These are phyloP conservation scores for Nixonia krombeini DNA, from an alignment of 1,140 invertebrate genomes.

Conservation along the genomic window DNA sequence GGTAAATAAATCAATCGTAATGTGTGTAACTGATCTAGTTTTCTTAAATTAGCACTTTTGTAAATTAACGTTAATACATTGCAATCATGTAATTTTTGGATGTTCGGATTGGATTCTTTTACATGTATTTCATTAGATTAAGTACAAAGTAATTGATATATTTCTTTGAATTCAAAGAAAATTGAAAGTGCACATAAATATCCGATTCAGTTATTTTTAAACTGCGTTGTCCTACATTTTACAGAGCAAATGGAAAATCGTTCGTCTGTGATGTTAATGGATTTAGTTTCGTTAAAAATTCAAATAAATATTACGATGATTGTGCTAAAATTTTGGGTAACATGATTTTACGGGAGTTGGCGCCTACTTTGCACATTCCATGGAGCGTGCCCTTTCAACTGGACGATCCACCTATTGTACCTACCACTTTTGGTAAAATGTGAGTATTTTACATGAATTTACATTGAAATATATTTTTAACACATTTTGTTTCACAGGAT, in stretches of 20 bases:
- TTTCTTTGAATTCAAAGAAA: too few relatives aligned
- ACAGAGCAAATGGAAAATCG: conserved; percentile 96
- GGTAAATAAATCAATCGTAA: conserved; percentile 72
- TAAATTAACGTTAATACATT: too few relatives aligned
- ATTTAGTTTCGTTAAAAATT: conserved; percentile 99
- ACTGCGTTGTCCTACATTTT: background rate
- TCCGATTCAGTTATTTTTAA: background rate
- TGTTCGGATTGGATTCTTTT: too few relatives aligned
- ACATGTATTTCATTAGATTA: too few relatives aligned
- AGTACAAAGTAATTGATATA: too few relatives aligned
- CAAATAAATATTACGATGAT: conserved; percentile 99
- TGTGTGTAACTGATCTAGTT: too few relatives aligned
- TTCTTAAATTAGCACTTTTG: too few relatives aligned
- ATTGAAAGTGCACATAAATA: too few relatives aligned
- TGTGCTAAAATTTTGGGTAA: conserved; percentile 98
- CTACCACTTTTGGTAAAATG: conserved; percentile 99
- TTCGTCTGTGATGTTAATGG: conserved; percentile 99
- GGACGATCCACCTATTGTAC: conserved; percentile 98
- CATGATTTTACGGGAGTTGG: conserved; percentile 92
- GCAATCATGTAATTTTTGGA: too few relatives aligned
- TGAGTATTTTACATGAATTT: too few relatives aligned
- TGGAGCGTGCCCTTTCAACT: conserved; percentile 97
- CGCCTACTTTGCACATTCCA: conserved; percentile 95
- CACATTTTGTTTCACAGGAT: conserved; percentile 75
- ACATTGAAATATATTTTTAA: too few relatives aligned